These are phyloP conservation scores for Calameuta idolon DNA, from an alignment of 2,888 invertebrate species.

Conservation along the genomic window DNA sequence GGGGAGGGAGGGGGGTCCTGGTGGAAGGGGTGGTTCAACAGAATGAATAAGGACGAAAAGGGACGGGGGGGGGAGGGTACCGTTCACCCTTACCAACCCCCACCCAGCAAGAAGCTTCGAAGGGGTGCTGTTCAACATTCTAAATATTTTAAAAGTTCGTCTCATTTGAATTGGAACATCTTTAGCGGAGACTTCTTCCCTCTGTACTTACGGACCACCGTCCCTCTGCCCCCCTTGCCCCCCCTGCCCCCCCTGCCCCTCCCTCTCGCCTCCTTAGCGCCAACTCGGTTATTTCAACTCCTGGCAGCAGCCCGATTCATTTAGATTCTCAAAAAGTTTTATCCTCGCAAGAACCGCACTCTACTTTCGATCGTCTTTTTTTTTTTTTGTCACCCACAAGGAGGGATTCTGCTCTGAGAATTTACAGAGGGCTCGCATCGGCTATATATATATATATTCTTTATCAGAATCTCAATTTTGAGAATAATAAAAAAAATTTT, in stretches of 20 bases:
- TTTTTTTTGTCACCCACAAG: not conserved
- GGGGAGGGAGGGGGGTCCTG: not conserved
- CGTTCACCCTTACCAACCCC: not conserved
- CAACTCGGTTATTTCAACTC: not conserved
- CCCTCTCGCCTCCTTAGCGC: not conserved
- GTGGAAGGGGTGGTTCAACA: too few relatives aligned
- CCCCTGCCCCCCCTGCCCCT: not conserved
- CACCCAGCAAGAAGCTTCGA: not conserved
- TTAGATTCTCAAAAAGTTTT: constrained; percentile 48
- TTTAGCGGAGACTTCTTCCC: constrained; percentile 33
- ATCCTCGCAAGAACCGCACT: constrained; percentile 14
- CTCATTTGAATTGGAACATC: constrained; percentile 57
- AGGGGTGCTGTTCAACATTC: constrained; percentile 35
- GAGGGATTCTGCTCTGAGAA: not conserved
- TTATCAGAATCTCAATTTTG: not conserved
- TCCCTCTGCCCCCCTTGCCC: not conserved
- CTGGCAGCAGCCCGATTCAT: constrained; percentile 41
- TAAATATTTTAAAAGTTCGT: constrained; percentile 54
- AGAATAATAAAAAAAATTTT: not conserved
- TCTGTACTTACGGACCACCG: constrained; percentile 35
- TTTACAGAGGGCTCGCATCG: not conserved
- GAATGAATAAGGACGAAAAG: not conserved
- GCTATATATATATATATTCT: too few relatives aligned
- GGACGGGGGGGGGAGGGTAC: not conserved
- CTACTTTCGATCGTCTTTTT: constrained; percentile 20